Conservation (phyloP, 2,888 invertebrate species). For the Cephus nigrinus region DNA sequence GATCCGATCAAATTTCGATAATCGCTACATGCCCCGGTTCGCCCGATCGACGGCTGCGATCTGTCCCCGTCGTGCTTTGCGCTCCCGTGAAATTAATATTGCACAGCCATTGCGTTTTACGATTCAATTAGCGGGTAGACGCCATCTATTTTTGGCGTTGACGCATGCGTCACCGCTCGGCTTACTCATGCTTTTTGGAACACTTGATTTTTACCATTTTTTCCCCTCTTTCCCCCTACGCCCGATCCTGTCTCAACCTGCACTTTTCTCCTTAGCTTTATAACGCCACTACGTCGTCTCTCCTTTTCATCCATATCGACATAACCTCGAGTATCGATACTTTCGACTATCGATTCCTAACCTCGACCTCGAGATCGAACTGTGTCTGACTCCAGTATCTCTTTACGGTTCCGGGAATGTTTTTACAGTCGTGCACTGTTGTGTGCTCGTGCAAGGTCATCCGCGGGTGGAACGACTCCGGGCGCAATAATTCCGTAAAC, state of each 20-base stretch:
- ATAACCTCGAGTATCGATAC: neutral
- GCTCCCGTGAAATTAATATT: conserved; percentile 1
- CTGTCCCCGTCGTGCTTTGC: neutral
- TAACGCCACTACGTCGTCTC: neutral
- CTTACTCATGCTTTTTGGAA: neutral
- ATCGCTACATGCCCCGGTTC: neutral
- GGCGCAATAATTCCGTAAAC: neutral
- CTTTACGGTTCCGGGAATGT: neutral
- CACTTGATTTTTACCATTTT: neutral
- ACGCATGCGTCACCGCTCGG: neutral
- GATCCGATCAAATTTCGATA: neutral
- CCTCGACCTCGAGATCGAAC: neutral
- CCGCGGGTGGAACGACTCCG: neutral
- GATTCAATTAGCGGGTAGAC: conserved; percentile 1
- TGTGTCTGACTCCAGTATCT: neutral
- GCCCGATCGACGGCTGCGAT: neutral
- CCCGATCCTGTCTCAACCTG: too few species aligned
- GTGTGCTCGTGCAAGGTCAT: neutral
- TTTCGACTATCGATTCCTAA: neutral
- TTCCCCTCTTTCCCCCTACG: too few species aligned
- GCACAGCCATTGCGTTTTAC: conserved; percentile 4
- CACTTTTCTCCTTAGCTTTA: neutral
- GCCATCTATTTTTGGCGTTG: neutral
- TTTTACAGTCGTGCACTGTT: neutral
- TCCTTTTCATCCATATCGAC: neutral